Conservation (phyloP, 2,797 vertebrate species). For the Apogon talboti region DNA sequence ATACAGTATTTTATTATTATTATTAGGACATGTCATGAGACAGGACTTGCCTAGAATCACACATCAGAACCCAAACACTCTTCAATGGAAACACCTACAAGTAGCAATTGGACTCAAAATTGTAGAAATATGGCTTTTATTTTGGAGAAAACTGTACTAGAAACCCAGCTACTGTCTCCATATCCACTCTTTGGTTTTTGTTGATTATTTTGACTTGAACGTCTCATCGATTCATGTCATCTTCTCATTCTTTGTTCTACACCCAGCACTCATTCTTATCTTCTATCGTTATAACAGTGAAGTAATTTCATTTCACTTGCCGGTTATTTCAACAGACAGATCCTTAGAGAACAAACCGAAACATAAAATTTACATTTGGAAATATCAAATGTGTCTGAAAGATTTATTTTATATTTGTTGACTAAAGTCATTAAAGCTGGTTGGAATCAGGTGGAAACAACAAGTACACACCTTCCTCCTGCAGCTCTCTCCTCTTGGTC, state of each 20-base stretch:
- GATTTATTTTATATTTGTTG: not conserved
- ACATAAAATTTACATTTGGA: conserved; percentile 7
- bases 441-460: too few relatives aligned
- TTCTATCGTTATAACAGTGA: not conserved
- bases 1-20: too few relatives aligned
- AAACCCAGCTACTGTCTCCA: not conserved
- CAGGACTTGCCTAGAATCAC: too few relatives aligned
- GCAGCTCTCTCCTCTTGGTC: too few relatives aligned
- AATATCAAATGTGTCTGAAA: not conserved
- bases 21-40: too few relatives aligned
- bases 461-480: too few relatives aligned
- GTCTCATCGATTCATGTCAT: conserved; percentile 8
- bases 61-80: too few relatives aligned
- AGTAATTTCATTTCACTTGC: not conserved
- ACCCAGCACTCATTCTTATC: conserved; percentile 4
- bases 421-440: conserved; percentile 8
- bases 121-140: too few relatives aligned
- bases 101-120: too few relatives aligned
- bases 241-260: not conserved
- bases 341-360: conserved; percentile 21
- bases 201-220: conserved; percentile 30
- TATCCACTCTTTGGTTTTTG: not conserved
- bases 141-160: too few relatives aligned
- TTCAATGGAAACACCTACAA: too few relatives aligned
- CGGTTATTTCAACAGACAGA: conserved; percentile 3